Evolutionary conservation across 2,888 invertebrate species (phyloP), one percentile per base, ranked within the genome.

Genomic region (Cetonia aurata): DNA sequence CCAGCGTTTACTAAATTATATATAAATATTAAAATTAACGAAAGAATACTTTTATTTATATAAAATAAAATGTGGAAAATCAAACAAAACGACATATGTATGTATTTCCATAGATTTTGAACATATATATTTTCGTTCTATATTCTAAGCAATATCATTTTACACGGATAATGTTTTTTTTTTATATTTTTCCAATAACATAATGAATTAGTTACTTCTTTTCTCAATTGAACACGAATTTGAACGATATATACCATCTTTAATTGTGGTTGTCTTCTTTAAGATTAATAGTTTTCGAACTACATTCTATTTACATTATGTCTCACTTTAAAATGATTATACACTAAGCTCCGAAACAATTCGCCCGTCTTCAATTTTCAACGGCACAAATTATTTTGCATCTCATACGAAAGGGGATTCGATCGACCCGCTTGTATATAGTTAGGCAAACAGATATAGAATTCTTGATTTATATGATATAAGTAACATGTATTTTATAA

Each of bases 401-500:
- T 37, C 37, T 62, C 62, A 15, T 57, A 41, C 19, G 13, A 48
- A 48, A 62, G 10, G 37, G 37, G 31, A 60, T 46, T 60, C 60
- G 46, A 50, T 50, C 9, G 15, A 33, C 62, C 25, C 50, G 59
- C 46, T 41, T 33, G 52, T 66, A 68, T 59, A 50, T 59, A n/a
- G n/a, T 69, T 69, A 69, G 69, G 69, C 69, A 69, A 69, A 33
- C 50, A 48, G 69, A 69, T 69, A 69, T 69, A 69, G 69, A 69
- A 69, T 69, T 69, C 69, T 48, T 60, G 59, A 37, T 37, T 37
- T 37, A 37, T 69, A 56, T 15, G 48, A 37, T 57, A 57, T 57
- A 62, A 6, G 33, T 48, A 62, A 62, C 60, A 67, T 56, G 12
- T 55, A 31, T 67, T 53, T 52, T 37, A 37, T 6, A 37, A 53